phyloP scores from a whole-genome alignment of 2,797 vertebrate genomes.

The Tokudaia muenninki region DNA sequence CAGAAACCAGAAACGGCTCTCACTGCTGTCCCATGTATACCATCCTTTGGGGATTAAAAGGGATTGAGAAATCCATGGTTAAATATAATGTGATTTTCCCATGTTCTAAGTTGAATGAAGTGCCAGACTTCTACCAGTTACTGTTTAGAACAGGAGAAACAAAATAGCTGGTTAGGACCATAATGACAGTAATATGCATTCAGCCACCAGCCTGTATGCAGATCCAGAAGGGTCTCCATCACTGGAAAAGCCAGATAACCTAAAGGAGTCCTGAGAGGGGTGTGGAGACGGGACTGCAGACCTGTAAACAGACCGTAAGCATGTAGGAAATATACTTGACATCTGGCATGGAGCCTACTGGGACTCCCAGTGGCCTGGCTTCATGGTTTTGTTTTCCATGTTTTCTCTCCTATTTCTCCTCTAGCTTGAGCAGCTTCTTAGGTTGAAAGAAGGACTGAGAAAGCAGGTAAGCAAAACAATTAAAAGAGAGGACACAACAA shows the following conservation, averaged over 20 bases:
- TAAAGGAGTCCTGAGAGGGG: rapidly evolving
- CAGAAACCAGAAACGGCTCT: not conserved
- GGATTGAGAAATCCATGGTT: not conserved
- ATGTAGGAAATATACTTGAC: not conserved
- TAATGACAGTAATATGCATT: not conserved
- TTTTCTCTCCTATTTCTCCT: not conserved
- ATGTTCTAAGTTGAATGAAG: not conserved
- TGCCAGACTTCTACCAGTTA: not conserved
- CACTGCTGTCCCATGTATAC: not conserved
- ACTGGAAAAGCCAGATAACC: not conserved
- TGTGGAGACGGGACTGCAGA: not conserved
- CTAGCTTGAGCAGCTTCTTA: not conserved
- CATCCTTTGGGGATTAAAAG: not conserved
- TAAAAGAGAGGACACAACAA: not conserved
- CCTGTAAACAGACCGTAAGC: not conserved
- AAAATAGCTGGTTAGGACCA: not conserved
- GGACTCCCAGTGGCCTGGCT: not conserved
- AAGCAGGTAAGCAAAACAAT: not conserved
- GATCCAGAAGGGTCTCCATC: not conserved
- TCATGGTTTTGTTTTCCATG: not conserved
- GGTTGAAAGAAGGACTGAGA: not conserved
- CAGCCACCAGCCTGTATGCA: no score
- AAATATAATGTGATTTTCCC: not conserved
- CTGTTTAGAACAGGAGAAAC: not conserved
- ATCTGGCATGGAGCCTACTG: not conserved